Evolutionary conservation across 2,888 invertebrate species (phyloP).

Genomic region (Tubulanus polymorphus): DNA sequence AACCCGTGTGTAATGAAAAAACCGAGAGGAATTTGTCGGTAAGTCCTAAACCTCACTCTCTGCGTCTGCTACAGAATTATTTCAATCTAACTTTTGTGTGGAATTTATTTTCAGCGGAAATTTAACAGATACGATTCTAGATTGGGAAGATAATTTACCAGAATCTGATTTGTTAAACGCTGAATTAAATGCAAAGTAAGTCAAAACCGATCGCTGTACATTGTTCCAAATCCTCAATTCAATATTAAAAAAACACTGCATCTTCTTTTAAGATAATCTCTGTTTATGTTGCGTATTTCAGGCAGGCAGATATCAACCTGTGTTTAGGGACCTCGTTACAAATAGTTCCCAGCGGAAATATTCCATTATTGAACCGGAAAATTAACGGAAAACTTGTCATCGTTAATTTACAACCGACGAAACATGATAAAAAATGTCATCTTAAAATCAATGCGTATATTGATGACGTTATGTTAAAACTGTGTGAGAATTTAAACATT

Average conservation of each 20-base stretch:
- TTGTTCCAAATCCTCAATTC: no score
- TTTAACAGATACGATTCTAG: slow-evolving; percentile 83
- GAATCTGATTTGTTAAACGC: slow-evolving; percentile 59
- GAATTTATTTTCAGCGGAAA: slow-evolving; percentile 63
- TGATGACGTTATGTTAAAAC: slow-evolving; percentile 65
- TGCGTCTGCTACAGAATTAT: no score
- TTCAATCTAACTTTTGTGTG: no score
- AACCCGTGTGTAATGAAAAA: slow-evolving; percentile 40
- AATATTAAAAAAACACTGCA: no score
- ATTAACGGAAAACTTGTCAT: slow-evolving; percentile 85
- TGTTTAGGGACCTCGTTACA: slow-evolving; percentile 96
- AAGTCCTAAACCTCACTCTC: no score
- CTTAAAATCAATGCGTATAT: slow-evolving; percentile 84
- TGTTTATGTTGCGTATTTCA: no score
- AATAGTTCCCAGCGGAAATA: slow-evolving; percentile 92
- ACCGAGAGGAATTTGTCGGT: slow-evolving; percentile 37
- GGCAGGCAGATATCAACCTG: slow-evolving; percentile 87
- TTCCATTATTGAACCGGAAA: slow-evolving; percentile 75
- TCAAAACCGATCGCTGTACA: neutral
- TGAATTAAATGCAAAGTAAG: slow-evolving; percentile 78
- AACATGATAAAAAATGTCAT: slow-evolving; percentile 90
- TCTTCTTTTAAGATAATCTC: no score
- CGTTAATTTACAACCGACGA: slow-evolving; percentile 95
- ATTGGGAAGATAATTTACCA: slow-evolving; percentile 95
- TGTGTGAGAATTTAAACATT: slow-evolving; percentile 64